Evolutionary conservation across 2,113 vertebrate genomes (phyloP).

Genomic region (Eurypyga helias): DNA sequence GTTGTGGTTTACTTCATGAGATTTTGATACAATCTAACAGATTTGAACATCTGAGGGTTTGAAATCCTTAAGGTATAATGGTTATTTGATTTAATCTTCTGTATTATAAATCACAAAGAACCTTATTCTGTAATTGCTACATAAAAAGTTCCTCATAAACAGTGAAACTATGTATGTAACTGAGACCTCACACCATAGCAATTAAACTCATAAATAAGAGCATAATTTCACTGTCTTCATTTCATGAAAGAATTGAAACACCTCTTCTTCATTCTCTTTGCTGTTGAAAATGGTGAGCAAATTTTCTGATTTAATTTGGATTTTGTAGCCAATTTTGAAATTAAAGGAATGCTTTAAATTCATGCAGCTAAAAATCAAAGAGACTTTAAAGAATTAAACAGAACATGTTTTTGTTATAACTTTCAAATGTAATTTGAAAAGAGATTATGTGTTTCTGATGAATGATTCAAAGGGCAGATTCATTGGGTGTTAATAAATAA

Average conservation of each 20-base stretch:
- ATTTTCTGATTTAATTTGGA: background rate
- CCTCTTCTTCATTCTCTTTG: background rate
- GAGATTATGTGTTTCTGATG: background rate
- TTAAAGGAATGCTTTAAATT: background rate
- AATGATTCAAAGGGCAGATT: background rate
- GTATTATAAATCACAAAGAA: background rate
- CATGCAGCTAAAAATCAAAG: background rate
- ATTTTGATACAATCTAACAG: background rate
- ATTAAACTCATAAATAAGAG: background rate
- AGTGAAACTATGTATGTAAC: background rate
- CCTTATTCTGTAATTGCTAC: background rate
- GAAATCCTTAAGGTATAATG: background rate
- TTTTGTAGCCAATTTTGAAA: background rate
- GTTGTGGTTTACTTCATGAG: background rate
- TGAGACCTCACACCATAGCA: background rate
- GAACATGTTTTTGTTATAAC: background rate
- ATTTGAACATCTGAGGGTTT: background rate
- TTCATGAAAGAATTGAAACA: background rate
- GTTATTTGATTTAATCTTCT: background rate
- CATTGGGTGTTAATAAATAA: fast-evolving
- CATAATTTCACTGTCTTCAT: background rate
- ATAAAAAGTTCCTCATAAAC: background rate
- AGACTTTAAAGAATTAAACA: background rate
- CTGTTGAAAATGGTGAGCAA: background rate
- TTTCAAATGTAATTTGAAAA: background rate